phyloP scores from a whole-genome alignment of 2,797 vertebrate species.

The Sibirionetta formosa region DNA sequence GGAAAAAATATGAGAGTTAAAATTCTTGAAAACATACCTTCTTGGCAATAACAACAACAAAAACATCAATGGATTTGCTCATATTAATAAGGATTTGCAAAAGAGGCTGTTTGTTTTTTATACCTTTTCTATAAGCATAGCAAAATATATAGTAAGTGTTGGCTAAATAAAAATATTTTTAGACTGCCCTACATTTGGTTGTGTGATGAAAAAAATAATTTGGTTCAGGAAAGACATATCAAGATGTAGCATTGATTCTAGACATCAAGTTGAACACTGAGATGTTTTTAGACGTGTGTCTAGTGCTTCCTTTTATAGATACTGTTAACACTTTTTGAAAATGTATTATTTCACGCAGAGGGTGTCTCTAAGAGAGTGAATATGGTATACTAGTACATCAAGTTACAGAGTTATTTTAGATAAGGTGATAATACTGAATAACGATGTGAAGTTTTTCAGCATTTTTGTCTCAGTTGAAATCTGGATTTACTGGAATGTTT shows the following conservation, averaged over 20 bases:
- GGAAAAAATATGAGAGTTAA: background rate
- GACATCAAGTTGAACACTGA: conserved; percentile 6
- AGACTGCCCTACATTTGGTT: background rate
- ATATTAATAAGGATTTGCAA: background rate
- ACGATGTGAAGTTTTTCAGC: conserved; percentile 8
- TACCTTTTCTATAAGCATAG: background rate
- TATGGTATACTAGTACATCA: conserved; percentile 40
- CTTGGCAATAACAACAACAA: background rate
- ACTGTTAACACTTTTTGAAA: conserved; percentile 71
- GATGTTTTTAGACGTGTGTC: conserved; percentile 57
- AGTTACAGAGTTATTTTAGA: conserved; percentile 73
- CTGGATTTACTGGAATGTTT: conserved; percentile 49
- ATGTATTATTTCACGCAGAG: conserved; percentile 62
- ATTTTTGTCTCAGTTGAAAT: conserved; percentile 22
- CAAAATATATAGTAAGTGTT: background rate
- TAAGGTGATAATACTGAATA: conserved; percentile 54
- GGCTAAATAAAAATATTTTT: background rate
- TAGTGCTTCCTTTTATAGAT: conserved; percentile 67
- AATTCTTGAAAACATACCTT: background rate
- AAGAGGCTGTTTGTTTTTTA: background rate
- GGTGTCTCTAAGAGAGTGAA: conserved; percentile 49
- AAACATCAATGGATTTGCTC: background rate
- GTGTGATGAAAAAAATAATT: background rate
- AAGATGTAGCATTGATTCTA: conserved; percentile 18
- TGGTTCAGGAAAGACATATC: background rate